Evolutionary conservation across 2,113 vertebrate genomes (phyloP).

Genomic region (Bubo scandiacus): DNA sequence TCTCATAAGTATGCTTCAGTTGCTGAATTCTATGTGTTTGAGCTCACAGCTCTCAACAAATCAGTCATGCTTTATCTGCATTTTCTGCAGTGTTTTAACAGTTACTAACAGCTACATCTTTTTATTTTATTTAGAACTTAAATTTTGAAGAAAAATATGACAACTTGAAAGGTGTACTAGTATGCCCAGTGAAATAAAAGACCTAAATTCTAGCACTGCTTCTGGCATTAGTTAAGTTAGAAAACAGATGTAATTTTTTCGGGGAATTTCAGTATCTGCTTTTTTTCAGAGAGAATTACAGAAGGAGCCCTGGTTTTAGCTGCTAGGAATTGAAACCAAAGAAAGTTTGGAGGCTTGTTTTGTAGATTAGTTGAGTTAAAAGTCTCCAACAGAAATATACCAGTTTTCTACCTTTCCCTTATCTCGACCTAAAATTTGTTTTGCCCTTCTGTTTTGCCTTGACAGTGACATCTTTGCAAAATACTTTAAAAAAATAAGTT

Average conservation of each 20-base stretch:
- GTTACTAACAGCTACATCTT: background rate
- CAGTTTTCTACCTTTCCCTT: background rate
- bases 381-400: background rate
- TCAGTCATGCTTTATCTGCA: background rate
- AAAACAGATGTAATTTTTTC: background rate
- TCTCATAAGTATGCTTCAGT: background rate
- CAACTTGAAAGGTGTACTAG: background rate
- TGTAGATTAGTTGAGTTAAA: background rate
- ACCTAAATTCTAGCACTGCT: background rate
- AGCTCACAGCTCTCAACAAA: background rate
- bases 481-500: background rate
- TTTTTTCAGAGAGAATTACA: background rate
- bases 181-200: background rate
- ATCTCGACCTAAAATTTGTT: background rate
- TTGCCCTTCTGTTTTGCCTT: background rate
- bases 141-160: background rate
- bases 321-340: background rate
- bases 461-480: background rate
- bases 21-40: background rate
- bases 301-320: background rate
- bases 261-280: background rate
- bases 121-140: background rate
- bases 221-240: background rate
- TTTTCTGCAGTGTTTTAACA: background rate
- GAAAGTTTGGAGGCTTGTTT: background rate